A percentile compares a stretch with the other conserved stretches of the same genome.
phyloP scores from a whole-genome alignment of 2,888 invertebrate genomes.

The Parelbella ahira region DNA sequence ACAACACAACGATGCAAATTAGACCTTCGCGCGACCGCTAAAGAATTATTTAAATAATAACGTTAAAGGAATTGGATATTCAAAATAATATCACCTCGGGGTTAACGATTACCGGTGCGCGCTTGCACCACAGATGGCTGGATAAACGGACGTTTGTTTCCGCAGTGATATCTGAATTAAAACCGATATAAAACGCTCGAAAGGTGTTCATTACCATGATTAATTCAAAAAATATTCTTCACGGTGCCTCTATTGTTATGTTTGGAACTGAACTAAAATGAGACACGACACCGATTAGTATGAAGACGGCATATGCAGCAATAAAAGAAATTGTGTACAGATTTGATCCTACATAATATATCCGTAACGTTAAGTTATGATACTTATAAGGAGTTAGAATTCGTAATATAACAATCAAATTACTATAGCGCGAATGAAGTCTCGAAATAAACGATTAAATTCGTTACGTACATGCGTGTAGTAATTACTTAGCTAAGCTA shows the following conservation, averaged over 20 bases:
- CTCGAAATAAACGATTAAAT: too few relatives aligned
- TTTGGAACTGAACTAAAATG: too few relatives aligned
- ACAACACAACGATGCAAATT: constrained; percentile 46
- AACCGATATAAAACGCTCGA: constrained; percentile 76
- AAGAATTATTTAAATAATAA: constrained; percentile 71
- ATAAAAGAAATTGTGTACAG: too few relatives aligned
- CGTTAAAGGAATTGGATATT: constrained; percentile 75
- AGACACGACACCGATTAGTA: too few relatives aligned
- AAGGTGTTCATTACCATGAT: constrained; percentile 80
- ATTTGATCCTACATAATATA: too few relatives aligned
- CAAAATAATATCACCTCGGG: constrained; percentile 80
- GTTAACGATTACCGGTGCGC: constrained; percentile 79
- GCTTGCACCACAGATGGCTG: constrained; percentile 77
- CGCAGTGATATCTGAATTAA: constrained; percentile 81
- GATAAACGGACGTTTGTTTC: constrained; percentile 80
- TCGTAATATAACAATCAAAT: too few relatives aligned
- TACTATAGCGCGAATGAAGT: too few relatives aligned
- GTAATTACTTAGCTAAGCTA: too few relatives aligned
- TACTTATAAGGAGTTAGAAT: too few relatives aligned
- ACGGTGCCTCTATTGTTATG: constrained; percentile 23
- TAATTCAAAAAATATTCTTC: constrained; percentile 75
- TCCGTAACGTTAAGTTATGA: too few relatives aligned
- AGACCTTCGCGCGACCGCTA: constrained; percentile 64
- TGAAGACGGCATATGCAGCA: too few relatives aligned
- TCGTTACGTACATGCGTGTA: too few relatives aligned